A percentile compares a stretch with the other conserved stretches of the same genome.
Evolutionary conservation across 2,113 vertebrate genomes (phyloP).

Genomic region (Anarhynchus alexandrinus): DNA sequence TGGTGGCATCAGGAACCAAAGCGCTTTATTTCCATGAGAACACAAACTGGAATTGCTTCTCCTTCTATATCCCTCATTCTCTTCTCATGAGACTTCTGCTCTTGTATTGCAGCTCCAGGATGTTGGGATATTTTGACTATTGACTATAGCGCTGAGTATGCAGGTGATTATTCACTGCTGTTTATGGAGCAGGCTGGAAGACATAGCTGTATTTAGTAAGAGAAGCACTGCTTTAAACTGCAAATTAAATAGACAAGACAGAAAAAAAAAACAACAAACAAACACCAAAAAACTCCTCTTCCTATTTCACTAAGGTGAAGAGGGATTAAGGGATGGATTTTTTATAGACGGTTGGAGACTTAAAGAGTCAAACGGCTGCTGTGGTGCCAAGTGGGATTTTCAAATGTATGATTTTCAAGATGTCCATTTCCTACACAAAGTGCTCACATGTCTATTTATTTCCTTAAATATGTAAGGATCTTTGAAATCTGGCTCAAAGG

Average conservation of each 20-base stretch:
- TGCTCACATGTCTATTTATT: neutral
- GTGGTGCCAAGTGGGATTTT: neutral
- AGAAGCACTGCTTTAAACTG: neutral
- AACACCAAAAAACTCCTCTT: neutral
- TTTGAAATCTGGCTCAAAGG: neutral
- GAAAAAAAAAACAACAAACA: neutral
- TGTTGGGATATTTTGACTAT: neutral
- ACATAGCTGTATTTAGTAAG: neutral
- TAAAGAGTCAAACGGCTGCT: neutral
- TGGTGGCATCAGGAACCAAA: neutral
- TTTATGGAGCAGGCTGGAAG: neutral
- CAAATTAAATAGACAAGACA: neutral
- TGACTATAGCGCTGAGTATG: neutral
- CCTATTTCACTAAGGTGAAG: neutral
- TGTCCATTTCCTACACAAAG: neutral
- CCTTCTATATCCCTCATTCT: neutral
- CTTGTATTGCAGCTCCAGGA: neutral
- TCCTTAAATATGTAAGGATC: neutral
- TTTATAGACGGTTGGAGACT: neutral
- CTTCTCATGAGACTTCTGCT: neutral
- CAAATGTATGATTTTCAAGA: neutral
- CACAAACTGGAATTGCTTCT: neutral
- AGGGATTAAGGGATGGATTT: neutral
- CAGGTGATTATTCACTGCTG: neutral
- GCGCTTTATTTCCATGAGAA: neutral